Percentiles rank a stretch among this genome's conserved stretches.
Conservation (phyloP, 37 sponge, comb jelly and placozoan species). For the Crambe crambe region DNA sequence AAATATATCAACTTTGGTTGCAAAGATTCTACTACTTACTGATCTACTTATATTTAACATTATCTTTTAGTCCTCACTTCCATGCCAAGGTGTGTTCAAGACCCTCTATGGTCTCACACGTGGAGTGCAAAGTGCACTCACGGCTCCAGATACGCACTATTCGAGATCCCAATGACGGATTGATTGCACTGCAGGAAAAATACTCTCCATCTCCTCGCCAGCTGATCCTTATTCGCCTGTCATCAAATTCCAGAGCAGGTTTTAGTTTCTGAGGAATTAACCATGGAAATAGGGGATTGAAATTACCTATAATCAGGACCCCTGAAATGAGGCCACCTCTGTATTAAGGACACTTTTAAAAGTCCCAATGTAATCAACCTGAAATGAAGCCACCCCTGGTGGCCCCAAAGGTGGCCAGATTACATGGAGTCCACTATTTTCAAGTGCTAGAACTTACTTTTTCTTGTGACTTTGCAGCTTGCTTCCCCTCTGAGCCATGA, state of each 20-base stretch:
- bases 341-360: no score
- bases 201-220: conserved; percentile 99
- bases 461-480: not conserved
- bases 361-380: no score
- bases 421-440: no score
- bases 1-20: no score
- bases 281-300: not conserved
- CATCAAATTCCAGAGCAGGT: conserved; percentile 72
- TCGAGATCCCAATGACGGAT: conserved; percentile 50
- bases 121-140: conserved; percentile 86
- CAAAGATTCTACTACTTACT: no score
- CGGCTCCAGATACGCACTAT: conserved; percentile 83
- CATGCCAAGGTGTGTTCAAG: conserved; percentile 84
- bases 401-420: no score
- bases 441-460: conserved; percentile 36
- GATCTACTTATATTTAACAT: no score
- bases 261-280: conserved; percentile 15
- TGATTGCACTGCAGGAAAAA: conserved; percentile 78
- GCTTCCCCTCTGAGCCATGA: conserved; percentile 93
- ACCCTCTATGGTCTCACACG: conserved; percentile 75
- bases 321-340: no score
- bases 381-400: no score
- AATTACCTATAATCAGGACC: no score
- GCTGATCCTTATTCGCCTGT: conserved; percentile 62
- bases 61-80: conserved; percentile 63